Conservation (phyloP, 2,888 invertebrate species). For the Tetheella fluctuosa region DNA sequence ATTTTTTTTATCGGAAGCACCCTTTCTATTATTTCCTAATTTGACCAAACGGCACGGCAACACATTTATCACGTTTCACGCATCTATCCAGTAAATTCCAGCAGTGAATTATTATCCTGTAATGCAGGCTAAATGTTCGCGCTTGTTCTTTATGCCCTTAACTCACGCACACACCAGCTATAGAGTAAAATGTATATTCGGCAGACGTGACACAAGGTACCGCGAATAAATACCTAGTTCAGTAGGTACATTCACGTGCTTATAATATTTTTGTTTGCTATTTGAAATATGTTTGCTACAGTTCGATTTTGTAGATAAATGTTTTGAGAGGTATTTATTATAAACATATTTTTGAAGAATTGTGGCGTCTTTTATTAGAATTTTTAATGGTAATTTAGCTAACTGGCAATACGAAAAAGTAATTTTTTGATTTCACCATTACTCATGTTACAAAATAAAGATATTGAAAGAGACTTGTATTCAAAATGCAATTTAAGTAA, state of each 20-base stretch:
- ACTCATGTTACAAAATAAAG: too few species aligned
- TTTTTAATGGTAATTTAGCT: too few species aligned
- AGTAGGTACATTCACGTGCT: neutral
- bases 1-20: neutral
- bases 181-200: conserved; percentile 12
- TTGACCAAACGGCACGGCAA: conserved; percentile 39
- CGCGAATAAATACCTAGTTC: conserved; percentile 2
- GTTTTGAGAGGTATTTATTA: neutral
- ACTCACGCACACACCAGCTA: conserved; percentile 62
- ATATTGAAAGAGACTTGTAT: too few species aligned
- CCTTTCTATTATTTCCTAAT: conserved; percentile 13
- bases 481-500: too few species aligned
- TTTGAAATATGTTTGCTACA: conserved; percentile 7
- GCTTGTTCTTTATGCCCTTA: conserved; percentile 70
- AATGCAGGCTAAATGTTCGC: conserved; percentile 72
- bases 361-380: too few species aligned
- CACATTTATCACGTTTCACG: conserved; percentile 66
- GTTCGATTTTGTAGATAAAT: neutral
- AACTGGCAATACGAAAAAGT: too few species aligned
- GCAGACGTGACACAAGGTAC: conserved; percentile 22
- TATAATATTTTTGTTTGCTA: neutral
- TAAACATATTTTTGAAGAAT: neutral
- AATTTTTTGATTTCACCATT: too few species aligned
- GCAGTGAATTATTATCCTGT: conserved; percentile 70
- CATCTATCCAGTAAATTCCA: conserved; percentile 66